These are phyloP conservation scores for Tetraodon nigroviridis DNA, from an alignment of 2,113 vertebrate genomes.

Conservation along the genomic window DNA sequence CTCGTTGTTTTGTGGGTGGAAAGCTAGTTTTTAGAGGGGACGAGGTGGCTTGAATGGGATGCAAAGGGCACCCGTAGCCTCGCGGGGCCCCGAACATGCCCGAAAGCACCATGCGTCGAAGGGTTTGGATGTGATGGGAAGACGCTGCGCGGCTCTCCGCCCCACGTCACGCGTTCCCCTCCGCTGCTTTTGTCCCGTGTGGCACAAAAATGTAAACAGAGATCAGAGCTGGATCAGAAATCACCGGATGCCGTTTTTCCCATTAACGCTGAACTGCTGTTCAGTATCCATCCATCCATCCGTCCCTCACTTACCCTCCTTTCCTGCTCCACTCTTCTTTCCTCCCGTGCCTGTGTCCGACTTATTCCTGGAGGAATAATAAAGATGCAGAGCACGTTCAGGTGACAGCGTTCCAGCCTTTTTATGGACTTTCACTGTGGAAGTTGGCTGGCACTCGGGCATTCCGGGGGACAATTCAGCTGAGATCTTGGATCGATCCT, in stretches of 20 bases:
- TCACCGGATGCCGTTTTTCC: neutral
- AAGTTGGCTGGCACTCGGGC: slow-evolving; percentile 50
- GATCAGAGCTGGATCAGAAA: neutral
- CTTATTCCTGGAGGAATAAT: slow-evolving; percentile 30
- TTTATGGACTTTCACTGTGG: slow-evolving; percentile 37
- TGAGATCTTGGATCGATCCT: slow-evolving; percentile 5
- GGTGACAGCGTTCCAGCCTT: slow-evolving; percentile 33
- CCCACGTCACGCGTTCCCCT: slow-evolving; percentile 4
- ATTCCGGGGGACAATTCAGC: slow-evolving; percentile 1
- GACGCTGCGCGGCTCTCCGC: slow-evolving; percentile 32
- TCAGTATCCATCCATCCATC: neutral
- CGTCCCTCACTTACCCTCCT: slow-evolving; percentile 1
- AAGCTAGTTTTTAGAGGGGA: slow-evolving; percentile 23
- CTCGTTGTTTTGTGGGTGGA: neutral
- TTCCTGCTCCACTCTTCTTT: slow-evolving; percentile 1
- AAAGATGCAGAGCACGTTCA: slow-evolving; percentile 62
- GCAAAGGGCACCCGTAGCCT: slow-evolving; percentile 6
- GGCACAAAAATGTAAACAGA: slow-evolving; percentile 3
- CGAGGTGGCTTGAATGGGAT: slow-evolving; percentile 13
- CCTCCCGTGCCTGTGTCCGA: slow-evolving; percentile 7
- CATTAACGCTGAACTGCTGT: neutral
- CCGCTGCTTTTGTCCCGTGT: slow-evolving; percentile 24
- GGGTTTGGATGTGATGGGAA: slow-evolving; percentile 43
- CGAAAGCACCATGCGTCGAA: slow-evolving; percentile 34
- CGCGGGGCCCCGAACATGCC: slow-evolving; percentile 14